Evolutionary conservation across 2,888 invertebrate species (phyloP).

Genomic region (Xestobium rufovillosum): DNA sequence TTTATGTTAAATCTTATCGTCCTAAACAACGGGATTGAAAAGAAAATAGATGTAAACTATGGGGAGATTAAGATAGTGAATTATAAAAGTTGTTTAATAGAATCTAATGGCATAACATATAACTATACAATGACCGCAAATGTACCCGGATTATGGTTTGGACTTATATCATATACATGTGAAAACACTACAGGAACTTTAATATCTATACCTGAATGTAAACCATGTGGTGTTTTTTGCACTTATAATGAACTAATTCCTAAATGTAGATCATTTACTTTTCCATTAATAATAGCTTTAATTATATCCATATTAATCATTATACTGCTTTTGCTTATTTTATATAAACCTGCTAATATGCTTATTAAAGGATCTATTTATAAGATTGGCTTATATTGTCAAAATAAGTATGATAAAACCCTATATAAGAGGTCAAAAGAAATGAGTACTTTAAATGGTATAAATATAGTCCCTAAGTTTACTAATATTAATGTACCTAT

Average conservation of each 20-base stretch:
- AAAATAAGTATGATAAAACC: too few species aligned
- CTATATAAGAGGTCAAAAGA: too few species aligned
- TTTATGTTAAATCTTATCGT: not conserved
- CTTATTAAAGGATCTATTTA: too few species aligned
- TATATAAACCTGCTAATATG: too few species aligned
- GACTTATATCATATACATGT: not conserved
- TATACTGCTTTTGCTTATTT: too few species aligned
- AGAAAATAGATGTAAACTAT: not conserved
- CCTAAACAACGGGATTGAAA: too few species aligned
- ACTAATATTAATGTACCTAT: too few species aligned
- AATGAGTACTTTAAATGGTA: too few species aligned
- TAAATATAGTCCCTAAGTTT: too few species aligned
- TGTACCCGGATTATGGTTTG: slow-evolving; percentile 3
- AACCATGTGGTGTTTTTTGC: slow-evolving; percentile 1
- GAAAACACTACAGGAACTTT: not conserved
- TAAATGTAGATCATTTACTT: not conserved
- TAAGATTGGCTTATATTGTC: too few species aligned
- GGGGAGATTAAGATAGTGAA: not conserved
- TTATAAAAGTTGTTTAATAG: slow-evolving; percentile 1
- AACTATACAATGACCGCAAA: not conserved
- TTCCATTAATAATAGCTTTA: not conserved
- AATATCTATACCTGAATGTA: not conserved
- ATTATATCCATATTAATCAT: not conserved
- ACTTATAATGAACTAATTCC: slow-evolving; percentile 1
- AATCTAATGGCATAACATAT: not conserved